Conservation (phyloP, 2,797 vertebrate species). For the Scolopax rusticola region DNA sequence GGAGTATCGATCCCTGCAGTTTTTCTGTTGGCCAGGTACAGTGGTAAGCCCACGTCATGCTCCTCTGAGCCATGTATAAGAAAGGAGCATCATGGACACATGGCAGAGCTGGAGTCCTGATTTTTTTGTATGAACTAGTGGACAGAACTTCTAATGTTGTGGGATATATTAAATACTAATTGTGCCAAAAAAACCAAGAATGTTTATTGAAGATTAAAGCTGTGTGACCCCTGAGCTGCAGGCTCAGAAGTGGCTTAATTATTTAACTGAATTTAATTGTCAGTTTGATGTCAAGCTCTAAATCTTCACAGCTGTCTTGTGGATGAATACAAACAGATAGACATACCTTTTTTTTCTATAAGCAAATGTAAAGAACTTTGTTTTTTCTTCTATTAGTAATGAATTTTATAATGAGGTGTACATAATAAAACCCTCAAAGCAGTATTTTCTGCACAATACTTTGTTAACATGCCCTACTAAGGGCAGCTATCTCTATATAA, state of each 20-base stretch:
- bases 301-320: not conserved
- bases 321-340: not conserved
- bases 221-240: not conserved
- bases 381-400: not conserved
- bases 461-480: not conserved
- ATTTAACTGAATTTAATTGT: not conserved
- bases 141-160: not conserved
- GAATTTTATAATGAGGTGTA: not conserved
- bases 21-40: not conserved
- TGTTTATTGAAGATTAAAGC: not conserved
- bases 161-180: not conserved
- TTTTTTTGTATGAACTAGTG: not conserved
- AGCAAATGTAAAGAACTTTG: not conserved
- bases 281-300: not conserved
- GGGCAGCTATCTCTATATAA: not conserved
- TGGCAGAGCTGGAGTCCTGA: not conserved
- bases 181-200: not conserved
- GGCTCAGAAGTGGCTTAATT: not conserved
- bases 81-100: not conserved
- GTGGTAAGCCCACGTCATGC: not conserved
- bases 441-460: not conserved
- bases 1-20: not conserved
- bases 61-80: not conserved
- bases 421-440: not conserved
- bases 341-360: not conserved